phyloP scores from a whole-genome alignment of 1,140 invertebrate genomes.

The Cyrtorhinus lividipennis region DNA sequence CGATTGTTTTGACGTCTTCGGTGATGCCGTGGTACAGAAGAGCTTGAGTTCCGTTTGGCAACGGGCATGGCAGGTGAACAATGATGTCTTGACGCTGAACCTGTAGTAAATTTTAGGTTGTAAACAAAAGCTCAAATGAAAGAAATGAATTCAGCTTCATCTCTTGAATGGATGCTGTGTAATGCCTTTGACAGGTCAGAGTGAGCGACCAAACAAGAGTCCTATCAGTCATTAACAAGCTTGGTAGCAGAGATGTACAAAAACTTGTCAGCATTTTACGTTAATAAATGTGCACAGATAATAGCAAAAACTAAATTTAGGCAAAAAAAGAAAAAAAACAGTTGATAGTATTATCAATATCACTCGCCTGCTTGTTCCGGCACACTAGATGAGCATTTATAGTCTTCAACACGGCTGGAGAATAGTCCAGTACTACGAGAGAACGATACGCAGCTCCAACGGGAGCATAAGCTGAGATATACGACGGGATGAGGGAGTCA shows the following conservation, averaged over 20 bases:
- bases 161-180: too few relatives aligned
- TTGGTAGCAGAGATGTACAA: too few relatives aligned
- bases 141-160: conserved; percentile 27
- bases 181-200: neutral
- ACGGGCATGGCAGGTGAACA: conserved; percentile 58
- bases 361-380: conserved; percentile 48
- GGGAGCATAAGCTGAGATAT: neutral
- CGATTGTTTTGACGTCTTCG: conserved; percentile 14
- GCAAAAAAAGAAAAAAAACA: too few relatives aligned
- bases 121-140: conserved; percentile 25
- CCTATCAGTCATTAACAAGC: too few relatives aligned
- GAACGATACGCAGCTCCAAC: conserved; percentile 47
- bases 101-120: too few relatives aligned
- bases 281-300: too few relatives aligned
- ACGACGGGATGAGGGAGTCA: conserved; percentile 31
- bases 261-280: too few relatives aligned
- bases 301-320: too few relatives aligned
- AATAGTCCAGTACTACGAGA: conserved; percentile 49
- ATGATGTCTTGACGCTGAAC: conserved; percentile 68
- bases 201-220: neutral
- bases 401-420: conserved; percentile 41
- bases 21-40: conserved; percentile 30
- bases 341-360: too few relatives aligned
- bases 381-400: conserved; percentile 39
- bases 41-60: conserved; percentile 57